These are phyloP conservation scores for Acropternis orthonyx DNA, from an alignment of 2,797 vertebrate genomes.

Conservation along the genomic window DNA sequence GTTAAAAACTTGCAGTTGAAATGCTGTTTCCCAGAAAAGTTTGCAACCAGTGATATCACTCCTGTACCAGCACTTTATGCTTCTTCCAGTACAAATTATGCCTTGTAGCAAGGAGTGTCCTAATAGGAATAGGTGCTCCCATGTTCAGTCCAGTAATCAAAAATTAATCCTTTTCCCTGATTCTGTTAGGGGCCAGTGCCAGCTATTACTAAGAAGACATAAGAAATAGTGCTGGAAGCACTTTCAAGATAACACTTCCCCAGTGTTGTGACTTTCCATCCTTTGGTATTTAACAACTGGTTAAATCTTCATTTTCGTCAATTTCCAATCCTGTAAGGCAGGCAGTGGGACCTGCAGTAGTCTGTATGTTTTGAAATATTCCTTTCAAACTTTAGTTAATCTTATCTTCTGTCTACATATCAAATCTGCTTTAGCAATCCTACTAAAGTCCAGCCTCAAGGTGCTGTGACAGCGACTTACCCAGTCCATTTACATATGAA, in stretches of 20 bases:
- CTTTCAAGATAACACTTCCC: background rate
- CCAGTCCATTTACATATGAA: background rate
- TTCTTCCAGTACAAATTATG: background rate
- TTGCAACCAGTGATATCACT: background rate
- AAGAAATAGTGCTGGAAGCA: conserved; percentile 10
- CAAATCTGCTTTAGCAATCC: background rate
- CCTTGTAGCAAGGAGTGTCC: conserved; percentile 17
- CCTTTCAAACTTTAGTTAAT: background rate
- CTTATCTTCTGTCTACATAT: background rate
- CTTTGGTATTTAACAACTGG: background rate
- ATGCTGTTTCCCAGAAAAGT: background rate
- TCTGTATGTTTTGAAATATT: background rate
- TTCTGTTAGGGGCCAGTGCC: background rate
- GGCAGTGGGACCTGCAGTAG: background rate
- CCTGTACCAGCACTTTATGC: background rate
- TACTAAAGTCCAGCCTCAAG: background rate
- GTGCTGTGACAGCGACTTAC: background rate
- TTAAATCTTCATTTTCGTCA: background rate
- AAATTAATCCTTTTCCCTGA: conserved; percentile 19
- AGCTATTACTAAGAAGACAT: background rate
- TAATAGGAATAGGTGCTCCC: background rate
- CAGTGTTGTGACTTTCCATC: background rate
- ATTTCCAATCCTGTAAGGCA: background rate
- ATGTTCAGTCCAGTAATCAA: background rate
- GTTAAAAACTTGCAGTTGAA: background rate